Evolutionary conservation across 2,797 vertebrate genomes (phyloP).

Genomic region (Chelonia mydas): DNA sequence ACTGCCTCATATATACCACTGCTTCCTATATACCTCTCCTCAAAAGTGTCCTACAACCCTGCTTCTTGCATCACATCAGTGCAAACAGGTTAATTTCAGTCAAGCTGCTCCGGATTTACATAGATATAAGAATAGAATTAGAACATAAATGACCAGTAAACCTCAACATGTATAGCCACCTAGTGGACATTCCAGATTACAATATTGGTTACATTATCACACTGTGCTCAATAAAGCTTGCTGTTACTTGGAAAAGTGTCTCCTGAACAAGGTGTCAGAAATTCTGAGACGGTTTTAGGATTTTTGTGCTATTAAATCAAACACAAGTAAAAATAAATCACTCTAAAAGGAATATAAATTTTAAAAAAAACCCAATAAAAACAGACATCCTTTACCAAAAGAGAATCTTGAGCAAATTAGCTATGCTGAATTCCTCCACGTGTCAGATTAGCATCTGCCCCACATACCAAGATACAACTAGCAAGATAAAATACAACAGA

Average conservation of each 20-base stretch:
- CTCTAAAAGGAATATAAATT: neutral
- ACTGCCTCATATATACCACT: constrained; percentile 10
- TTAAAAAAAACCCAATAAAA: neutral
- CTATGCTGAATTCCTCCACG: neutral
- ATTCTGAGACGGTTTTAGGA: neutral
- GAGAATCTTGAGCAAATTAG: constrained; percentile 11
- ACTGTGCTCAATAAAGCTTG: neutral
- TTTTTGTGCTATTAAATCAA: neutral
- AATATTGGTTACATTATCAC: neutral
- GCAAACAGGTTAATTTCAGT: neutral
- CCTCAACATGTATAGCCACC: neutral
- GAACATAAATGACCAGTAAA: neutral
- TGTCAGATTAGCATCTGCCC: constrained; percentile 18
- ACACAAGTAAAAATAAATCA: neutral
- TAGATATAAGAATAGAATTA: neutral
- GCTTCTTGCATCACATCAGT: neutral
- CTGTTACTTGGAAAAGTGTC: neutral
- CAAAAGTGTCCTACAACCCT: neutral
- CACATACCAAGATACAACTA: neutral
- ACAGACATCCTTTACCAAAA: neutral
- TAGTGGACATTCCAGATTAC: neutral
- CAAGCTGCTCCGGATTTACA: neutral
- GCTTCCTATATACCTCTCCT: neutral
- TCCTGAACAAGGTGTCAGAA: neutral
- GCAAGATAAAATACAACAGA: neutral